Base-by-base conservation (phyloP, 1,140 invertebrate species). In the Zaprionus lachaisei region DNA sequence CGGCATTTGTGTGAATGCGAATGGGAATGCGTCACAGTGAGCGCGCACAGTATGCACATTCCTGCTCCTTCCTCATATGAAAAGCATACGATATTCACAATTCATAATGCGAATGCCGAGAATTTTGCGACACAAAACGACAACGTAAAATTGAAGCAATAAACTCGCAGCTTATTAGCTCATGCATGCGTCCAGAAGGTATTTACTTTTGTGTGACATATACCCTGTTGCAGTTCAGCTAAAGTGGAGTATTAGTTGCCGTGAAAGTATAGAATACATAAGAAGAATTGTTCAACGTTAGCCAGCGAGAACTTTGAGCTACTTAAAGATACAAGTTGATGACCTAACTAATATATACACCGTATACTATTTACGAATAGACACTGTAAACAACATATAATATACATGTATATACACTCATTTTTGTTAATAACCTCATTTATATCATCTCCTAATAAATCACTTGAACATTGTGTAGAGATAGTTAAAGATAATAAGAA, bases 31-130 rank as follows among this genome's bases (percentile, higher is more conserved):
- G 47, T 22, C 47, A 51, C 17, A 22, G 47, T 14, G 47, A 22
- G 47, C 41, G 41, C 41, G 0, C 41, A 47, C n/a, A 47, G 37
- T 47, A 17, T 51, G 20, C 47, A 24, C 41, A 47, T 47, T 47
- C n/a, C 41, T 47, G n/a, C 41, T 17, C n/a, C n/a, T n/a, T n/a
- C n/a, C 6, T 20, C 41, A 47, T 11, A n/a, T 47, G 7, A 47
- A 47, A 17, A 47, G 41, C 41, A 47, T n/a, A 47, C 41, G 41
- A 17, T 47, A 47, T 47, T 47, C 41, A 47, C 41, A 47, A 17
- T 44, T 44, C 41, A 44, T 44, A 49, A 22, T 49, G 37, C 7
- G n/a, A 47, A 47, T 47, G 2, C 41, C 41, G 41, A 47, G 41
- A 47, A 47, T 20, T 47, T 47, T 47, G n/a, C 7, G n/a, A 47